Evolutionary conservation across 2,113 vertebrate species (phyloP).

Genomic region (Elephantulus edwardii): DNA sequence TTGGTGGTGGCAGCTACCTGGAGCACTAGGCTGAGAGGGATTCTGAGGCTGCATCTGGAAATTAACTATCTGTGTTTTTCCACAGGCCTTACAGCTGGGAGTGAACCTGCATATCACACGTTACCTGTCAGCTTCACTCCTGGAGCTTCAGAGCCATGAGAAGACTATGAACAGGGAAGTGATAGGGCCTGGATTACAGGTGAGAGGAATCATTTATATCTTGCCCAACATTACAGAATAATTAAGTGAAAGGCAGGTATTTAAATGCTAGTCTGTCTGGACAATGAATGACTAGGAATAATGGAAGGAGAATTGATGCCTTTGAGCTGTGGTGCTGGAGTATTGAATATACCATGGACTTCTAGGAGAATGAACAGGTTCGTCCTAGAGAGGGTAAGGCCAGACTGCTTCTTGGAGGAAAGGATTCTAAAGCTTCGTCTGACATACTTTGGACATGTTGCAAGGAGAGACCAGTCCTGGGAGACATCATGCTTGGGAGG

Average conservation of each 20-base stretch:
- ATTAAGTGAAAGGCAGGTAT: not conserved
- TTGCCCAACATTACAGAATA: not conserved
- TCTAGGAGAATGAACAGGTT: too few relatives aligned
- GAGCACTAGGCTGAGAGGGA: not conserved
- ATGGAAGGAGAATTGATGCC: too few relatives aligned
- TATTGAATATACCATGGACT: too few relatives aligned
- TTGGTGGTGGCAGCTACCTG: not conserved
- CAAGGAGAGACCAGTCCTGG: too few relatives aligned
- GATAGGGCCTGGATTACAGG: not conserved
- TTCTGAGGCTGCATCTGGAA: not conserved
- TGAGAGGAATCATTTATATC: not conserved
- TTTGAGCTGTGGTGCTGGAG: too few relatives aligned
- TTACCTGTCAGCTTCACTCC: not conserved
- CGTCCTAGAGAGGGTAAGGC: too few relatives aligned
- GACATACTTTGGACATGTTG: too few relatives aligned
- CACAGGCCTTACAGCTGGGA: not conserved
- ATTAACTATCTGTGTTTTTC: not conserved
- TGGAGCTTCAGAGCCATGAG: not conserved
- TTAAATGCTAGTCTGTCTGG: not conserved
- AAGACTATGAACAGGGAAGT: not conserved
- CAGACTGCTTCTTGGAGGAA: too few relatives aligned
- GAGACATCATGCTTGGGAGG: too few relatives aligned
- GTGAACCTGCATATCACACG: too few relatives aligned
- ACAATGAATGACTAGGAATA: too few relatives aligned
- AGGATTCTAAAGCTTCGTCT: too few relatives aligned